phyloP scores from a whole-genome alignment of 92 coral and sea anemone genomes.

The Siderastrea siderea region DNA sequence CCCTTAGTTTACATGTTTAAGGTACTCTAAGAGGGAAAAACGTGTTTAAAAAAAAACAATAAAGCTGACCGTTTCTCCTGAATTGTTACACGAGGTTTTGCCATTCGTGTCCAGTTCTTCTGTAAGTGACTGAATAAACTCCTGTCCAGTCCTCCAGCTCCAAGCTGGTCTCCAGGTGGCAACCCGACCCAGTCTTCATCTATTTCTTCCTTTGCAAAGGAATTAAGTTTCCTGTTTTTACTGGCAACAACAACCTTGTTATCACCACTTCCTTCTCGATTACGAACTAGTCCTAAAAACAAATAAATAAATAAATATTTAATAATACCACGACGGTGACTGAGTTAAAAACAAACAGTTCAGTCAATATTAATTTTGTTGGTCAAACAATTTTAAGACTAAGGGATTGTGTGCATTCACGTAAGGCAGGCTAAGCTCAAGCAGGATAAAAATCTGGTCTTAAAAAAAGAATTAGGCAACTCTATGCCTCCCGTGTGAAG shows the following conservation, averaged over 20 bases:
- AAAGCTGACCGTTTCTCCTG: conserved; percentile 14
- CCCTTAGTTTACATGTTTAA: too few species aligned
- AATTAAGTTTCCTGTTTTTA: conserved; percentile 2
- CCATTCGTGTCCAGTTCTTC: conserved; percentile 79
- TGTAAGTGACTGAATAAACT: conserved; percentile 69
- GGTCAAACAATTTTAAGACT: too few species aligned
- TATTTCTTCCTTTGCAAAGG: conserved; percentile 19
- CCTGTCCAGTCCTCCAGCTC: conserved; percentile 89
- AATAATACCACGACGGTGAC: too few species aligned
- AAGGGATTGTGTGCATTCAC: too few species aligned
- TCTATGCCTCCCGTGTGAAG: too few species aligned
- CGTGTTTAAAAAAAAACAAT: not conserved
- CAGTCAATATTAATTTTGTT: too few species aligned
- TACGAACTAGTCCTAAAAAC: conserved; percentile 11
- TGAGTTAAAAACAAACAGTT: too few species aligned
- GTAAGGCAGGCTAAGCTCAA: too few species aligned
- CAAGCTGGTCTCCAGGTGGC: conserved; percentile 89
- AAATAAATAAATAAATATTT: not conserved
- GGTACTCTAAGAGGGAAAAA: not conserved
- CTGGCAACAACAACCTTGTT: not conserved
- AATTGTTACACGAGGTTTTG: not conserved
- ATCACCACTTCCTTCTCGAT: not conserved
- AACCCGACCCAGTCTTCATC: conserved; percentile 54
- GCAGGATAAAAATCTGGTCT: too few species aligned
- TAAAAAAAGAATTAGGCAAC: too few species aligned